phyloP scores from a whole-genome alignment of 1,140 invertebrate genomes.

The Penaeus vannamei region DNA sequence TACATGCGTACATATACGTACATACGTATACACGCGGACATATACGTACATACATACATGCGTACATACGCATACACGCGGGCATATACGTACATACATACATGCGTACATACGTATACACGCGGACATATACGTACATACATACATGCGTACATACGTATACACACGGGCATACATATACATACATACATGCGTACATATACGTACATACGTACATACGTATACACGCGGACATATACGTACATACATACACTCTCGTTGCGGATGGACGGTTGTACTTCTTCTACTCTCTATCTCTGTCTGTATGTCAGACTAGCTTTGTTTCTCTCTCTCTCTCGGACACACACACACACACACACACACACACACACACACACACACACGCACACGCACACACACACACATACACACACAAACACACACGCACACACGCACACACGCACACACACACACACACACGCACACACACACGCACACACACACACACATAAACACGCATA shows the following conservation, averaged over 20 bases:
- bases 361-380: constrained; percentile 11
- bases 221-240: background rate
- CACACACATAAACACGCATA: too few relatives aligned
- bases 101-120: too few relatives aligned
- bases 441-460: constrained; percentile 11
- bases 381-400: constrained; percentile 10
- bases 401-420: too few relatives aligned
- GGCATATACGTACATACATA: background rate
- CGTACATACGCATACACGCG: background rate
- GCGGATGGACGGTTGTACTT: too few relatives aligned
- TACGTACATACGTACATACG: too few relatives aligned
- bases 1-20: background rate
- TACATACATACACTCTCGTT: background rate
- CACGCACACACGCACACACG: constrained; percentile 10
- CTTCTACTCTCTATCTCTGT: background rate
- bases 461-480: constrained; percentile 5
- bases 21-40: background rate
- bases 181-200: constrained; percentile 13
- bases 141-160: constrained; percentile 16
- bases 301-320: background rate
- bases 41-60: background rate
- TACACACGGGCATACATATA: constrained; percentile 7
- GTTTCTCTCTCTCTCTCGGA: too few relatives aligned
- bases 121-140: too few relatives aligned
- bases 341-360: constrained; percentile 11